These are phyloP conservation scores for Conus canariensis DNA, from an alignment of 2,888 invertebrate species.

Conservation along the genomic window DNA sequence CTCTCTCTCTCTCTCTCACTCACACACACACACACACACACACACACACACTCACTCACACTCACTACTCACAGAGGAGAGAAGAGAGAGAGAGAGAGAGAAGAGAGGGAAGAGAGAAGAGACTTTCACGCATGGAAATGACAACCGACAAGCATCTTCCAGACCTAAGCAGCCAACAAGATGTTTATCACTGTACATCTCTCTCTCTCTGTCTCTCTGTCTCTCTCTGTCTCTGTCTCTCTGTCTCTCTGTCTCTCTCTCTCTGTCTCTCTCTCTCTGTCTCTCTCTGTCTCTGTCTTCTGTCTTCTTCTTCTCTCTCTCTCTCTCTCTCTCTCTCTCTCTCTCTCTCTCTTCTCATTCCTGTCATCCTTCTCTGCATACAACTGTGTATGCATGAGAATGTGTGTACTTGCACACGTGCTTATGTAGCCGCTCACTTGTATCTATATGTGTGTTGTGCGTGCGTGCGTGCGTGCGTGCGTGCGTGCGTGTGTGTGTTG, in stretches of 20 bases:
- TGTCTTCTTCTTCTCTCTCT: not conserved
- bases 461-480: not conserved
- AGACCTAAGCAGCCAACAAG: not conserved
- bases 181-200: not conserved
- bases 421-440: too few species aligned
- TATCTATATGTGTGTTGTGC: too few species aligned
- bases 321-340: not conserved
- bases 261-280: not conserved
- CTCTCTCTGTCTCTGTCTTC: not conserved
- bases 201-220: slow-evolving; percentile 21
- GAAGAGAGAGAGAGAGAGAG: too few species aligned
- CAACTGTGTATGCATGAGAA: not conserved
- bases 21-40: slow-evolving; percentile 18
- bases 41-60: slow-evolving; percentile 18
- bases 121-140: not conserved
- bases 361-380: not conserved
- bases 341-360: not conserved
- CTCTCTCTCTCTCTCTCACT: too few species aligned
- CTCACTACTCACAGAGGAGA: not conserved
- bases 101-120: too few species aligned
- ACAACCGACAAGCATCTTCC: not conserved
- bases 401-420: too few species aligned
- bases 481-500: not conserved
- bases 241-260: not conserved
- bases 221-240: too few species aligned